Evolutionary conservation across 2,888 invertebrate species (phyloP), one percentile per base, ranked within the genome.

Genomic region (Escarpia spicata): DNA sequence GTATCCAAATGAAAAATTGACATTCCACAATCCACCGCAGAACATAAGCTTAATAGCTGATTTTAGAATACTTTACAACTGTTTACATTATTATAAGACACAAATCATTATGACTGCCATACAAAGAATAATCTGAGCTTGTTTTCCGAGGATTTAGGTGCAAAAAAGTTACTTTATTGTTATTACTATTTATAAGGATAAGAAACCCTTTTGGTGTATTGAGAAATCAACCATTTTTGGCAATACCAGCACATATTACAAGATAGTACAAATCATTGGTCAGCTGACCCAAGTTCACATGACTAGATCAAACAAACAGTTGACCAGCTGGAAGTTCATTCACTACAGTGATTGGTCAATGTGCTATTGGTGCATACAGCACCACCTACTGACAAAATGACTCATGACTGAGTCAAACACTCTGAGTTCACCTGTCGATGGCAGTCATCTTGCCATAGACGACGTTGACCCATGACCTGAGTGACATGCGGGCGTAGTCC

Each of bases 381-480:
- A 37, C 91, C 37, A 91, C 37, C 19, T 91, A 91, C 15, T 90
- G 44, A 92, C 90, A 92, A 15, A 43, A 92, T 92, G 43, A 92
- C 92, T 92, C 19, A 75, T 75, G 75, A n/a, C 3, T 75, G 75
- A 75, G n/a, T 75, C 19, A 19, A 52, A 52, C 52, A 52, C 75
- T 6, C n/a, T 75, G 26, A 26, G 26, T 26, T 26, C 91, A 94
- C 94, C 96, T 94, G 93, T 96, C 95, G 90, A 96, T 96, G 10
- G 95, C 93, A 3, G 96, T 96, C 96, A 96, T 96, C 93, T 96
- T 96, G 9, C 96, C 96, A 93, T 95, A 95, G 26, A 98, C 97
- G 3, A 98, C 97, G 95, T 98, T 98, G 0, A 98, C 97, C 96
- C 97, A 98, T 92, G 97, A 97, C 94, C 97, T 97, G 91, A 98